phyloP scores from a whole-genome alignment of 2,797 vertebrate species.

The Sibirionetta formosa region DNA sequence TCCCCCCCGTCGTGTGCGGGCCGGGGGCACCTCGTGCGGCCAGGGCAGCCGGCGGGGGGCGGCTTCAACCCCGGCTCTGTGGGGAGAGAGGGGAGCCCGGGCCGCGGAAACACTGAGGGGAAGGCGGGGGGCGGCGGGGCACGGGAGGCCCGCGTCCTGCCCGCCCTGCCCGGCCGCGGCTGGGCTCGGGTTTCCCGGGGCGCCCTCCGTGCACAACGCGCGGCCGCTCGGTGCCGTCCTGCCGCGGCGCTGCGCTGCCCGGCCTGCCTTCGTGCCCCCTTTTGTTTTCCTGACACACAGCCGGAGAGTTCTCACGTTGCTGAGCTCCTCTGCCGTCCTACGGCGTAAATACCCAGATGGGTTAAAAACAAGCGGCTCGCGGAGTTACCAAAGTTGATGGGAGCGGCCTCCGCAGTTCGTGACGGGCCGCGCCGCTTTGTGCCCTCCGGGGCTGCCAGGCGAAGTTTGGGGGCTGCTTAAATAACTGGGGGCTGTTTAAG shows the following conservation, averaged over 20 bases:
- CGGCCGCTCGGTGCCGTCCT: not conserved
- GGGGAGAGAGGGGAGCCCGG: not conserved
- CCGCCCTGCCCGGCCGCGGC: not conserved
- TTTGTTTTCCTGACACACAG: not conserved
- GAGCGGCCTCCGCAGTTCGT: not conserved
- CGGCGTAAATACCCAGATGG: not conserved
- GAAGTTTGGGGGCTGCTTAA: too few relatives aligned
- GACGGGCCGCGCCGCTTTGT: not conserved
- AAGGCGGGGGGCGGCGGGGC: not conserved
- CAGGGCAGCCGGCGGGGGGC: not conserved
- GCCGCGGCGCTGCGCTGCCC: not conserved
- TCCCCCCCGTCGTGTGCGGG: not conserved
- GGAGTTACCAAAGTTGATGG: not conserved
- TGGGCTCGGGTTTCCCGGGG: not conserved
- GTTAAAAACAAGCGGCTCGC: not conserved
- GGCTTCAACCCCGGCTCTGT: not conserved
- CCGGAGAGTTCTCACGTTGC: not conserved
- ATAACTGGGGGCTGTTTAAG: too few relatives aligned
- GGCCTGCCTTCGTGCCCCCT: not conserved
- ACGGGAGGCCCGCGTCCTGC: not conserved
- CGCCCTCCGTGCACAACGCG: not conserved
- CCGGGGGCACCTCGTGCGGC: not conserved
- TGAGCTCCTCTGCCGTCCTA: not conserved
- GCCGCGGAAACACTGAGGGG: not conserved
- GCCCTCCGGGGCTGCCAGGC: too few relatives aligned